These are phyloP conservation scores for Hippopotamus amphibius DNA, from an alignment of 2,113 vertebrate species.

Conservation along the genomic window DNA sequence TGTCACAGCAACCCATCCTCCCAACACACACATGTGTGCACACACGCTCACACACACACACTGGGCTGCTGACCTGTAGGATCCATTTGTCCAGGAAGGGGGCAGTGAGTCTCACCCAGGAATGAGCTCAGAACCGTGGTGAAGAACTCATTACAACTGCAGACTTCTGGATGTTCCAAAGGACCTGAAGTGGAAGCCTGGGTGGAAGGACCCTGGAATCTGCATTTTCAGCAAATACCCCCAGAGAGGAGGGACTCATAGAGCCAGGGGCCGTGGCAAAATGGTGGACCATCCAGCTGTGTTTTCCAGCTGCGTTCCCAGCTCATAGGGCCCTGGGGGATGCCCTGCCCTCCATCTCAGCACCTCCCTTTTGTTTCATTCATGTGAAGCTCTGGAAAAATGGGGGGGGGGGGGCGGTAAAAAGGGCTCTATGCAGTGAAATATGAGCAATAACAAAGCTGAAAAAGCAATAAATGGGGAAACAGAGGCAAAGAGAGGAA, in stretches of 20 bases:
- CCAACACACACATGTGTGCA: background rate
- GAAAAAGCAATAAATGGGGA: background rate
- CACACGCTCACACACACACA: no score
- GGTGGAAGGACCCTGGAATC: background rate
- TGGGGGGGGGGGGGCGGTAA: fast-evolving
- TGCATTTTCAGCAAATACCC: background rate
- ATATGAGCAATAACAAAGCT: background rate
- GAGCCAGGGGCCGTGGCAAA: background rate
- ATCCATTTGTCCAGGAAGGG: background rate
- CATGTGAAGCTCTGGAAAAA: background rate
- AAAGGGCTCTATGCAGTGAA: background rate
- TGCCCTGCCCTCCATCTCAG: background rate
- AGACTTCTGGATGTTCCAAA: background rate
- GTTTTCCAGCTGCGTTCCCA: no score
- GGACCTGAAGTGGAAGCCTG: background rate
- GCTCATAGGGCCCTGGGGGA: background rate
- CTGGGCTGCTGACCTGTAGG: background rate
- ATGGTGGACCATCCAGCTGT: background rate
- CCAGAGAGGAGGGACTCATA: background rate
- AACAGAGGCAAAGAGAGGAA: background rate
- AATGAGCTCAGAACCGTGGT: background rate
- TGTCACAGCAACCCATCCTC: background rate
- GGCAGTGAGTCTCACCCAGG: background rate
- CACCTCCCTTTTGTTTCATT: background rate
- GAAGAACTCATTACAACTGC: background rate